Conservation (phyloP, 2,888 invertebrate genomes). For the Drosophila atripex region DNA sequence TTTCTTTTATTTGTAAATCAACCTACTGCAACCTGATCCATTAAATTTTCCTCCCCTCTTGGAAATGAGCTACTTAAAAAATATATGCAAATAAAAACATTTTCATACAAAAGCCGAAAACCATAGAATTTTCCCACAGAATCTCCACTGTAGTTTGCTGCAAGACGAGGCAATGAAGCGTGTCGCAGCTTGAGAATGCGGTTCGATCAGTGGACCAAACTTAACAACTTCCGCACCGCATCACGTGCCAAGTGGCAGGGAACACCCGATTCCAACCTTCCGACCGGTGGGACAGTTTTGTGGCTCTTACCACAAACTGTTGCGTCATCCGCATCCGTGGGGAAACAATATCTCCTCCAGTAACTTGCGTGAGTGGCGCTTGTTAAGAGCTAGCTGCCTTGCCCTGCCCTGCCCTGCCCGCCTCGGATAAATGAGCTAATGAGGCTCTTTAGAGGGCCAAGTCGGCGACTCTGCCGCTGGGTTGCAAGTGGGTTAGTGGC, state of each 20-base stretch:
- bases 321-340: slow-evolving; percentile 29
- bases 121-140: not conserved
- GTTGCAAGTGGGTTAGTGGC: slow-evolving; percentile 75
- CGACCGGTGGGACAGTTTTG: slow-evolving; percentile 38
- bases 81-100: not conserved
- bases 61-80: not conserved
- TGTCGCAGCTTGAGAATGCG: slow-evolving; percentile 57
- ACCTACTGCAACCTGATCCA: not conserved
- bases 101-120: not conserved
- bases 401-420: slow-evolving; percentile 21
- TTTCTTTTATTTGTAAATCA: too few relatives aligned
- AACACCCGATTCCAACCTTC: slow-evolving; percentile 11
- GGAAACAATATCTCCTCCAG: slow-evolving; percentile 6
- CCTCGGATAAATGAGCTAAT: slow-evolving; percentile 57
- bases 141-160: slow-evolving; percentile 56
- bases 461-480: slow-evolving; percentile 19
- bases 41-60: not conserved
- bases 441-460: slow-evolving; percentile 51
- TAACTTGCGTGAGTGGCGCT: slow-evolving; percentile 61
- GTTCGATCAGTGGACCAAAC: slow-evolving; percentile 71
- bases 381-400: slow-evolving; percentile 54
- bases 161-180: slow-evolving; percentile 68
- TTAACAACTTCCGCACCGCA: slow-evolving; percentile 67
- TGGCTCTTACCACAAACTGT: slow-evolving; percentile 30
- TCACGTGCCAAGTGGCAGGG: slow-evolving; percentile 60